Percentiles rank a stretch among this genome's conserved stretches.
These are phyloP conservation scores for Lepidurus arcticus DNA, from an alignment of 1,140 invertebrate species.

Conservation along the genomic window DNA sequence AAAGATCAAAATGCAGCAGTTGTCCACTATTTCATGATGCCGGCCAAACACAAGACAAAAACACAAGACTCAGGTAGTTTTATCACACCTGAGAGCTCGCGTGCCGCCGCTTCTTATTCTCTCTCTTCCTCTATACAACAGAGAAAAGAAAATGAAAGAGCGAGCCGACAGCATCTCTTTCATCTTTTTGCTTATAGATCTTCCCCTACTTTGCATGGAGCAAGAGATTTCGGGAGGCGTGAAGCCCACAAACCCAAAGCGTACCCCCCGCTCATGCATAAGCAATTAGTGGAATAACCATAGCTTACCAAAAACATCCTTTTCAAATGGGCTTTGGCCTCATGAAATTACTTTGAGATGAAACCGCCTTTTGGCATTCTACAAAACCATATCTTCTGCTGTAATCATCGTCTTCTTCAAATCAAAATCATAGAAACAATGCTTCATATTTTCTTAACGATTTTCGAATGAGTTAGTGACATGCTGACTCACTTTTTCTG, in stretches of 20 bases:
- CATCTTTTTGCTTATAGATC: not conserved
- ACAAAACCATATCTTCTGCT: not conserved
- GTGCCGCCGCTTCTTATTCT: not conserved
- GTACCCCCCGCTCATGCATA: not conserved
- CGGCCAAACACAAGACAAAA: constrained; percentile 7
- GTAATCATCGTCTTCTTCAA: not conserved
- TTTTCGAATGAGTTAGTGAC: not conserved
- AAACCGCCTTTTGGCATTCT: not conserved
- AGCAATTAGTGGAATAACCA: constrained; percentile 19
- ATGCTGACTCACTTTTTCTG: too few species aligned
- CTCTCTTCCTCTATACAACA: too few species aligned
- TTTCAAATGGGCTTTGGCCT: constrained; percentile 7
- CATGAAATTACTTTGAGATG: constrained; percentile 12
- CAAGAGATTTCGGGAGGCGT: constrained; percentile 1
- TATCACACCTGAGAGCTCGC: constrained; percentile 16
- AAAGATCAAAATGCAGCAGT: not conserved
- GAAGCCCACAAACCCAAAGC: not conserved
- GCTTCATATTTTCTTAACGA: not conserved
- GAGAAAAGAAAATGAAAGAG: too few species aligned
- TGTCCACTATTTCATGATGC: not conserved
- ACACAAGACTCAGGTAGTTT: not conserved
- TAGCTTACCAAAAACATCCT: constrained; percentile 6
- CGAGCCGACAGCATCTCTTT: constrained; percentile 6
- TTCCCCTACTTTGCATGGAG: constrained; percentile 14
- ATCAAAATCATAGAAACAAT: not conserved